Base-by-base conservation (phyloP, 2,113 vertebrate species). In the Dendropsophus ebraccatus region DNA sequence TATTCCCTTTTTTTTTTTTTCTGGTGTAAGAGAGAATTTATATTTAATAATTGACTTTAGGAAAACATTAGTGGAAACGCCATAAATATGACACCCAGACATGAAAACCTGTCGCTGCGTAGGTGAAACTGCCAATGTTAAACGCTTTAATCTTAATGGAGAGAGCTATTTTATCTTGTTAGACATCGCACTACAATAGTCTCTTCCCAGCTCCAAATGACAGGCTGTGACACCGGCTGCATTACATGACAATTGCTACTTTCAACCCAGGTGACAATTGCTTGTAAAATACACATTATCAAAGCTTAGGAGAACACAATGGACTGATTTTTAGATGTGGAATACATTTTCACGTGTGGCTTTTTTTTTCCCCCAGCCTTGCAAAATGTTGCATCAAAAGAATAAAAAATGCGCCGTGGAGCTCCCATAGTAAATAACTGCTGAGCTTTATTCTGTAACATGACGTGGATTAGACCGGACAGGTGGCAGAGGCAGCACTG, bases 91-190 rank as follows among this genome's bases (percentile, higher is more conserved):
- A 87, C 77, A 86, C 65, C 58, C 58, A 74, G 85, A 87, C 85
- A 81, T 81, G 52, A 87, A 41, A 87, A 87, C 69, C 54, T 81
- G 77, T 62, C 78, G 4, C 69, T 62, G 85, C 78, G 85, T 87
- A 87, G 85, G 85, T 81, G 85, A 87, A 74, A 60, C 85, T 74
- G 85, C 67, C 85, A 60, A 74, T 81, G 85, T 87, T 74, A 87
- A 87, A 81, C 28, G 28, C 85, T 87, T 87, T 87, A 87, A 81
- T 87, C 85, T 87, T 87, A 81, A 87, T 87, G 58, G 78, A 81
- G 78, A 81, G 69, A 87, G 85, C 78, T 87, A 87, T 87, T 87
- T 81, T 87, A 87, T 81, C 85, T 87, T 87, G 78, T 87, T 87
- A 81, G 65, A 87, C 67, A 87, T 87, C 77, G 23, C 78, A 16